Conservation (phyloP, 2,888 invertebrate genomes). For the Omphaloscelis lunosa region DNA sequence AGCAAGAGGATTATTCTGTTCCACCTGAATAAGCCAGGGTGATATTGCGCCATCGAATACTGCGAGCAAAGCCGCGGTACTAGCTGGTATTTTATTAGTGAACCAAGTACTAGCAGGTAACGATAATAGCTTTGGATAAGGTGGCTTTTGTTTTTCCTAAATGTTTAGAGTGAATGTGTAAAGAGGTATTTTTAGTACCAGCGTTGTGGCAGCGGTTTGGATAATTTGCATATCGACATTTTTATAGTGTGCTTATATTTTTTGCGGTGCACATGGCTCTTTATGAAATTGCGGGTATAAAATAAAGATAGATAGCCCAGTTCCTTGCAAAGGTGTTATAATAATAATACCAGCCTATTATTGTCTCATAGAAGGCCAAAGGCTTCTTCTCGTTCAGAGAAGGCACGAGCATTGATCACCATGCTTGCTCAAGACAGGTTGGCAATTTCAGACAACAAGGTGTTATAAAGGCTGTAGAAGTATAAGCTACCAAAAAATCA, state of each 20-base stretch:
- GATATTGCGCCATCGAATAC: constrained; percentile 50
- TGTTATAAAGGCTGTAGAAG: no score
- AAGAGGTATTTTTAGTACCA: constrained; percentile 3
- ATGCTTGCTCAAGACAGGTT: neutral
- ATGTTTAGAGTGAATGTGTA: neutral
- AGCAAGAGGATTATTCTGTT: constrained; percentile 53
- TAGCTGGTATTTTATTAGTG: constrained; percentile 50
- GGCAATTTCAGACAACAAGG: neutral
- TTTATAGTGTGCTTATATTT: neutral
- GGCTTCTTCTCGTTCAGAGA: neutral
- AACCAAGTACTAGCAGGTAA: constrained; percentile 25
- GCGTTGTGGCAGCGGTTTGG: neutral
- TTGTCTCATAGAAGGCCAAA: neutral
- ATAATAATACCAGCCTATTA: neutral
- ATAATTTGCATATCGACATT: neutral
- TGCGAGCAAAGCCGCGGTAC: constrained; percentile 36
- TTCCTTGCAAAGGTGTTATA: neutral
- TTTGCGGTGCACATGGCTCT: neutral
- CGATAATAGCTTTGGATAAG: constrained; percentile 13
- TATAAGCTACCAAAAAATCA: no score
- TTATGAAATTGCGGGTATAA: neutral
- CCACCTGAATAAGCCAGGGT: constrained; percentile 55
- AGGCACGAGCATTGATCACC: neutral
- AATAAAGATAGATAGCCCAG: neutral
- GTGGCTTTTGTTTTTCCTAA: neutral